Conservation (phyloP, 1,140 invertebrate species). For the Caenorhabditis inopinata region DNA sequence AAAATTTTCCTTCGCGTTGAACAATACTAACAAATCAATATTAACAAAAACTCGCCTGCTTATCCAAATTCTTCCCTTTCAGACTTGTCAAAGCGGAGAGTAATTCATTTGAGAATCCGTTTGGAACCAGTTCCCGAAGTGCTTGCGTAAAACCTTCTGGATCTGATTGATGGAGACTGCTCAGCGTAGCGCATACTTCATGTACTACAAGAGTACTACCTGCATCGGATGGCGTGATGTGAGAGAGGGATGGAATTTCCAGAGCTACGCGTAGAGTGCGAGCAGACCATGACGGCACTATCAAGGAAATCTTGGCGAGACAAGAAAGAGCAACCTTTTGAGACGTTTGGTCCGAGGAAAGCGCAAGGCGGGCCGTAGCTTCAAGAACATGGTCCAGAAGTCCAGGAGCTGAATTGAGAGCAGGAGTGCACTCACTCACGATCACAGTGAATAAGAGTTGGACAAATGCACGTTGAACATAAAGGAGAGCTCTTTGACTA, state of each 20-base stretch:
- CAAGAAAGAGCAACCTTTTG: slow-evolving; percentile 30
- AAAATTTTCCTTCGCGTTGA: too few species aligned
- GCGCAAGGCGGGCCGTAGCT: slow-evolving; percentile 21
- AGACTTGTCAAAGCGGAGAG: neutral
- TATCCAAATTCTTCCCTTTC: slow-evolving; percentile 19
- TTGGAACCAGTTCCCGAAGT: neutral
- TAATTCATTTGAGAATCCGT: neutral
- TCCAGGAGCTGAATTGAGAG: neutral
- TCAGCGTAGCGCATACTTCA: neutral
- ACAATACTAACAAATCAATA: too few species aligned
- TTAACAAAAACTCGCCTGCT: too few species aligned
- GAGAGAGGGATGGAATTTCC: slow-evolving; percentile 24
- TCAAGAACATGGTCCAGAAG: slow-evolving; percentile 28
- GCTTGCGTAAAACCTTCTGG: neutral
- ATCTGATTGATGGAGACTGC: slow-evolving; percentile 5
- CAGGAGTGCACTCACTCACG: neutral
- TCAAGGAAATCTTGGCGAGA: slow-evolving; percentile 14
- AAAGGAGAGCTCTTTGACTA: slow-evolving; percentile 29
- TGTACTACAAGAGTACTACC: slow-evolving; percentile 34
- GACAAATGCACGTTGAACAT: slow-evolving; percentile 31
- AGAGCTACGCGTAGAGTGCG: slow-evolving; percentile 6
- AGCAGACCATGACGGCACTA: neutral
- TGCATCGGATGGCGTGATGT: slow-evolving; percentile 36
- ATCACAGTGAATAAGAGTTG: slow-evolving; percentile 9
- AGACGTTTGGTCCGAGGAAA: slow-evolving; percentile 26